Percentiles rank a stretch among this genome's conserved stretches.
These are phyloP conservation scores for Fragum fragum DNA, from an alignment of 2,888 invertebrate species.

Conservation along the genomic window DNA sequence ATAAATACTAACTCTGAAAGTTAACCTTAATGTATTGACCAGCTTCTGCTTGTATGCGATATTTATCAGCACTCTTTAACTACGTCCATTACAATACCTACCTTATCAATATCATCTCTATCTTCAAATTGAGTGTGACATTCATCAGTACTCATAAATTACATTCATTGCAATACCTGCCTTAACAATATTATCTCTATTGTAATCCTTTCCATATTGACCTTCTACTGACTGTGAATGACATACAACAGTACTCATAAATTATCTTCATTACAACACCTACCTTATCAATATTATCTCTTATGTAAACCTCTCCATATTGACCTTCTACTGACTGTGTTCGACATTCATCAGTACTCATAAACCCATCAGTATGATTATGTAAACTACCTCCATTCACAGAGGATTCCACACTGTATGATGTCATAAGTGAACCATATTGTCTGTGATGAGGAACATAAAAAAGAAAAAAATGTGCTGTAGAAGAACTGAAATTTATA, in stretches of 20 bases:
- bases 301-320: slow-evolving; percentile 68
- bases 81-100: not conserved
- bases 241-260: slow-evolving; percentile 69
- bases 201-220: slow-evolving; percentile 68
- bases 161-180: slow-evolving; percentile 45
- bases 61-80: too few species aligned
- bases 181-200: slow-evolving; percentile 67
- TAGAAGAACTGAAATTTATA: too few species aligned
- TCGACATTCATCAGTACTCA: slow-evolving; percentile 69
- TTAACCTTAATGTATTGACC: too few species aligned
- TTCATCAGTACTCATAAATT: slow-evolving; percentile 65
- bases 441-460: not conserved
- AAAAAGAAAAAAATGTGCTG: too few species aligned
- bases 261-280: slow-evolving; percentile 29
- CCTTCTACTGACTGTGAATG: slow-evolving; percentile 61
- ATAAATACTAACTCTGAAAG: too few species aligned
- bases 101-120: not conserved
- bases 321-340: slow-evolving; percentile 65
- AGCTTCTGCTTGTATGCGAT: slow-evolving; percentile 17
- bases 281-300: slow-evolving; percentile 71
- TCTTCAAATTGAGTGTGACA: not conserved
- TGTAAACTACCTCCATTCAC: slow-evolving; percentile 37
- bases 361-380: slow-evolving; percentile 64
- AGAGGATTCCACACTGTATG: slow-evolving; percentile 56
- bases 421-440: slow-evolving; percentile 37